These are phyloP conservation scores for Brachyistius frenatus DNA, from an alignment of 2,113 vertebrate genomes.

Conservation along the genomic window DNA sequence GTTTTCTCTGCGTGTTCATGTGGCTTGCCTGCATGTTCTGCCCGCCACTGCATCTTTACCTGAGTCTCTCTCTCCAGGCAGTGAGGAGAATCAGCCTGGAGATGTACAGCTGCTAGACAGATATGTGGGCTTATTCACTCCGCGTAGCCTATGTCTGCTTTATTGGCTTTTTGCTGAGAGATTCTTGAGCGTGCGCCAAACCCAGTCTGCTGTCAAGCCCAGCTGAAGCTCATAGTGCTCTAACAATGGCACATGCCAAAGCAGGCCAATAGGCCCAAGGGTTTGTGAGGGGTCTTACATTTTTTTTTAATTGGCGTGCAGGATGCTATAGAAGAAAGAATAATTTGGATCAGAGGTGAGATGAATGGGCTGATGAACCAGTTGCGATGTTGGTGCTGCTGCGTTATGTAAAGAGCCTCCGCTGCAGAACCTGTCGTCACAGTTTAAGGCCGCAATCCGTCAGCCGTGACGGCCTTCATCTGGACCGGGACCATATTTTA, in stretches of 20 bases:
- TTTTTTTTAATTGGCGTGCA: constrained; percentile 45
- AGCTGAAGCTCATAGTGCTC: constrained; percentile 15
- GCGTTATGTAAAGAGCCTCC: constrained; percentile 32
- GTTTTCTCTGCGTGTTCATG: constrained; percentile 29
- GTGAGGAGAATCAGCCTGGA: background rate
- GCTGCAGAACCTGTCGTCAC: constrained; percentile 29
- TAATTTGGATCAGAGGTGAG: constrained; percentile 29
- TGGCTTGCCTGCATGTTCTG: constrained; percentile 7
- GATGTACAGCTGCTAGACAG: constrained; percentile 27
- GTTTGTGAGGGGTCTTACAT: constrained; percentile 21
- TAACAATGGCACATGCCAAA: constrained; percentile 24
- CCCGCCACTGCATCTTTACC: constrained; percentile 23
- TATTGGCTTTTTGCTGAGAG: constrained; percentile 49
- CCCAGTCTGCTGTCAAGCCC: constrained; percentile 19
- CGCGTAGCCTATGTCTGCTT: constrained; percentile 2
- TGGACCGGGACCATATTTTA: constrained; percentile 36
- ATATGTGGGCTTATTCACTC: constrained; percentile 8
- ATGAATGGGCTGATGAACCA: constrained; percentile 28
- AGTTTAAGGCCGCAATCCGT: constrained; percentile 52
- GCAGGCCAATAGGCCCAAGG: constrained; percentile 26
- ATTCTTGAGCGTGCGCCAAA: constrained; percentile 38
- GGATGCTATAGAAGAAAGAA: constrained; percentile 2
- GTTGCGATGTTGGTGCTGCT: constrained; percentile 1
- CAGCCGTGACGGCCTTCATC: constrained; percentile 35
- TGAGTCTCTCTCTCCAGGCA: background rate